Base-by-base conservation (phyloP, 64 coral and sea anemone genomes). In the Montipora cactus region DNA sequence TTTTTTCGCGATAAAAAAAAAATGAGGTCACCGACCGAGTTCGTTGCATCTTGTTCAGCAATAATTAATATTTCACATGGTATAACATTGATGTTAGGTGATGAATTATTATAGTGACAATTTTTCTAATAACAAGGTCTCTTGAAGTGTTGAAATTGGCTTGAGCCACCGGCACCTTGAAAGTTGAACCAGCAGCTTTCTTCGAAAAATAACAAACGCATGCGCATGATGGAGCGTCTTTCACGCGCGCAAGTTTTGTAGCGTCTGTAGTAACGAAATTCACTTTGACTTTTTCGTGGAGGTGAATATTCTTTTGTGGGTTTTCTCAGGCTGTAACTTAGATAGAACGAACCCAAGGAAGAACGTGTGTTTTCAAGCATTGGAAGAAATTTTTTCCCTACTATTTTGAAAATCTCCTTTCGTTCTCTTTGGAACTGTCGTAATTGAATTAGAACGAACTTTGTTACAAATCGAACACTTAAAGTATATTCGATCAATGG, bases 201-300 rank as follows among this genome's bases (percentile, higher is more conserved):
- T 12, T 12, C 61, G 1, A 86, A 86, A 72, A 50, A 86, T 86
- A 93, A 93, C 85, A 93, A 8, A 88, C 92, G 92, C 92, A 93
- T 93, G 92, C 92, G 92, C 19, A 7, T 93, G 88, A 23, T 5
- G 21, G 7, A 80, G 92, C 92, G 92, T 93, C 92, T 47, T 37
- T 93, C 84, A 93, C 79, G 92, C 92, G 92, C 92, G 92, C 80
- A 88, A 76, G 48, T 78, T 79, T 16, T 44, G 44, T 76, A 22
- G 92, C 92, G 92, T 93, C 92, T 88, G 84, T 93, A 75, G 92
- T 93, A 88, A 93, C 92, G 92, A 93, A 93, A 58, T 73, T 58
- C 57, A 55, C 44, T 79, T 37, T 70, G 79, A 51, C 28, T 81
- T 28, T 70, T 19, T 16, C 28, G 28, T 81, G 52, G 53, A 67